These are phyloP conservation scores for Sandelia bainsii DNA, from an alignment of 2,797 vertebrate genomes.

Conservation along the genomic window DNA sequence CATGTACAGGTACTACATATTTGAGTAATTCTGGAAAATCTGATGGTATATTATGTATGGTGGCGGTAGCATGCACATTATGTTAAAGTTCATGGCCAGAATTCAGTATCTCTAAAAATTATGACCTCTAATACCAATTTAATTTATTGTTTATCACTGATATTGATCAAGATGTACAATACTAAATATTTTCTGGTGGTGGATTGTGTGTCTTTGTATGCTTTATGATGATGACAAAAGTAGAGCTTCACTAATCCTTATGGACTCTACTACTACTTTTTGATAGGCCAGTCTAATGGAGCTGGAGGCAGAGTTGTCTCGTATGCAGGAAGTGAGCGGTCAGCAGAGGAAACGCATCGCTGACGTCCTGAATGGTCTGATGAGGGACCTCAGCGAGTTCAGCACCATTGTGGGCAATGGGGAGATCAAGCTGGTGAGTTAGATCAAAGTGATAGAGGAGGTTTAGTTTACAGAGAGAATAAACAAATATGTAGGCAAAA, in stretches of 20 bases:
- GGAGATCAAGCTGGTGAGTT: conserved; percentile 95
- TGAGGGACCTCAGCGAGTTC: conserved; percentile 97
- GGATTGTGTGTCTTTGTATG: not conserved
- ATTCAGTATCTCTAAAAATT: not conserved
- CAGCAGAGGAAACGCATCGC: conserved; percentile 95
- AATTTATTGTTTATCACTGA: not conserved
- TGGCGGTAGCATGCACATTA: not conserved
- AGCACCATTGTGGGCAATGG: conserved; percentile 95
- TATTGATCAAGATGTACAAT: not conserved
- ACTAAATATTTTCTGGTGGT: not conserved
- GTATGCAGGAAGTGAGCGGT: conserved; percentile 93
- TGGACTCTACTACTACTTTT: not conserved
- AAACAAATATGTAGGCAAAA: no score
- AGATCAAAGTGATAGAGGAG: not conserved
- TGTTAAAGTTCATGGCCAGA: not conserved
- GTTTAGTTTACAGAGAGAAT: not conserved
- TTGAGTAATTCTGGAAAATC: not conserved
- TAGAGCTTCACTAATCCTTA: not conserved
- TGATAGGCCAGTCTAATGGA: conserved; percentile 90
- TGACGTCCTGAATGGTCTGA: conserved; percentile 95
- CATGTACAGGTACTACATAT: not conserved
- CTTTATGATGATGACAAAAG: not conserved
- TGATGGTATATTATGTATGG: not conserved
- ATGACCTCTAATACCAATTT: not conserved
- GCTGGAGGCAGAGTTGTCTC: conserved; percentile 92